These are phyloP conservation scores for Ferrisia virgata DNA, from an alignment of 2,888 invertebrate species.

Conservation along the genomic window DNA sequence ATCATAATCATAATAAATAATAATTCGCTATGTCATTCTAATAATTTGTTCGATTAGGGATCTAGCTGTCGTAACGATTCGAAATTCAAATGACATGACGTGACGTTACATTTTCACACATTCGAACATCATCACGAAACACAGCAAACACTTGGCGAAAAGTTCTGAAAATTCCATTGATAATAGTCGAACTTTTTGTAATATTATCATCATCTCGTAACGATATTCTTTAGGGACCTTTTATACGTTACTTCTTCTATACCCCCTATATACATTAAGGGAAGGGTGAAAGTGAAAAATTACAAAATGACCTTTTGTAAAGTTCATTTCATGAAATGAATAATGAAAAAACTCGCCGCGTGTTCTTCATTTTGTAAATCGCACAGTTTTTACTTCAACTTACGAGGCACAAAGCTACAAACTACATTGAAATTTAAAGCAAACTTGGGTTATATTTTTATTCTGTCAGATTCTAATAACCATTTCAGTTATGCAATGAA, in stretches of 20 bases:
- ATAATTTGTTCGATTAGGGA: neutral
- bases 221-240: neutral
- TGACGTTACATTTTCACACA: neutral
- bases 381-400: too few relatives aligned
- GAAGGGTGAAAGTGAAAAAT: neutral
- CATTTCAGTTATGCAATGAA: too few relatives aligned
- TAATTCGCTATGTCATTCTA: too few relatives aligned
- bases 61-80: neutral
- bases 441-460: too few relatives aligned
- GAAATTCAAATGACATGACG: neutral
- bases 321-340: too few relatives aligned
- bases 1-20: too few relatives aligned
- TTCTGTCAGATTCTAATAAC: too few relatives aligned
- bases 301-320: neutral
- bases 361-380: too few relatives aligned
- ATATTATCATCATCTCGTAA: neutral
- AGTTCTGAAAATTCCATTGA: neutral
- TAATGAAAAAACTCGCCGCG: too few relatives aligned
- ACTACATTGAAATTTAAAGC: too few relatives aligned
- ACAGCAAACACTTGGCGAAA: neutral
- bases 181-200: neutral
- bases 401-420: too few relatives aligned
- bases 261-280: neutral
- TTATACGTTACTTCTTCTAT: neutral
- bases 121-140: too few relatives aligned